Evolutionary conservation across 2,888 invertebrate genomes (phyloP).

Genomic region (Thymelicus sylvestris): DNA sequence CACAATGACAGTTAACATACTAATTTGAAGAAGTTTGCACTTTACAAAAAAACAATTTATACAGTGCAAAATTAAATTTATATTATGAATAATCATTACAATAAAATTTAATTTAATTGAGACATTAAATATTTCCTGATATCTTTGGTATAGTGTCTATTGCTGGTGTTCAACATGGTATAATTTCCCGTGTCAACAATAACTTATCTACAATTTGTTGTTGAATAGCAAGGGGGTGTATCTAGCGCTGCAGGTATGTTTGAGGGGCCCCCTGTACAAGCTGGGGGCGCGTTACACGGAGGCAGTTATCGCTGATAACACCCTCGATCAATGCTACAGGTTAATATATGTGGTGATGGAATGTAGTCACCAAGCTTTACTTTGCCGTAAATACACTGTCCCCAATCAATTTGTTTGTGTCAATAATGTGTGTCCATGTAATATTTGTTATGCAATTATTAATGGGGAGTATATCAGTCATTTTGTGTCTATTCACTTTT

Average conservation of each 20-base stretch:
- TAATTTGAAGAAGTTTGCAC: no score
- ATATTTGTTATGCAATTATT: no score
- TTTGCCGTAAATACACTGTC: background rate
- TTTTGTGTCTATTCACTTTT: no score
- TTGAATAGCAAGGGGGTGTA: constrained; percentile 71
- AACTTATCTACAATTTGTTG: constrained; percentile 50
- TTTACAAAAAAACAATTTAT: no score
- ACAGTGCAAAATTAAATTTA: no score
- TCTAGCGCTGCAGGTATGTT: constrained; percentile 71
- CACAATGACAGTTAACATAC: no score
- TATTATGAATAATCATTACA: no score
- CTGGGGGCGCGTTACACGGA: constrained; percentile 68
- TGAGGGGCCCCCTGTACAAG: constrained; percentile 70
- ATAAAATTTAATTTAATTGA: no score
- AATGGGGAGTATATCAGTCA: no score
- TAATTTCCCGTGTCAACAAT: constrained; percentile 1
- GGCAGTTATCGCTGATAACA: constrained; percentile 73
- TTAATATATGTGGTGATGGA: constrained; percentile 44
- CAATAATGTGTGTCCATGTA: no score
- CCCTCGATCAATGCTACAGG: constrained; percentile 73
- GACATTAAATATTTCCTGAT: no score
- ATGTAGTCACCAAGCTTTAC: constrained; percentile 22
- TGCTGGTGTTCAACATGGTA: background rate
- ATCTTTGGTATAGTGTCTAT: background rate
- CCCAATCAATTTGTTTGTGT: background rate